Evolutionary conservation across 2,888 invertebrate genomes (phyloP), one percentile per base, ranked within the genome.

Genomic region (Phortica okadai): DNA sequence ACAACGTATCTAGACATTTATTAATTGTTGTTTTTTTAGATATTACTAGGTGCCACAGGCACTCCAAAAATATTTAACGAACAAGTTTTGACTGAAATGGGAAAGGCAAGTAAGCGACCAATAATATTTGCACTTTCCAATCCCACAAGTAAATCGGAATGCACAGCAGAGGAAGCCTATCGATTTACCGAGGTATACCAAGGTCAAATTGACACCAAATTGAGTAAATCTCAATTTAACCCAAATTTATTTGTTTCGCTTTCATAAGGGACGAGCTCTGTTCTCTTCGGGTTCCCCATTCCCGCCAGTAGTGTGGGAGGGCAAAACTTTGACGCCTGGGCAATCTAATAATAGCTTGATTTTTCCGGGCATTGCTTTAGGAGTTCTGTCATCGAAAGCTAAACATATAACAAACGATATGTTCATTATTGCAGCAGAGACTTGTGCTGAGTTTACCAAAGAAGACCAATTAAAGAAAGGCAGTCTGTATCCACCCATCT

Each of bases 91-190:
- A 69, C 77, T 0, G n/a, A 8, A 1, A 77, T 85, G 82, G 83
- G 75, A 0, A 54, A 76, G 11, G 73, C 70, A n/a, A 75, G 84
- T 16, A 77, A 85, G 5, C 72, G 74, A 0, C 88, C 88, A 0
- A 86, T 77, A 0, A 77, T 85, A 6, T 79, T 85, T 6, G 86
- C 85, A 1, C 80, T 86, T 16, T 85, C 85, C 6, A 88, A 88
- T 79, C 85, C 85, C 6, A 88, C 85, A 6, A 76, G 14, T 6
- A 84, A 87, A 41, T 67, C 85, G 0, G 85, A 85, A 45, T 85
- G 85, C 54, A 83, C 88, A 0, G 85, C 88, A 8, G 85, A 85
- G 14, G 83, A 85, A 79, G 86, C 87, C 0, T 87, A 82, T 59
- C 25, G 74, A 0, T 76, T 73, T 8, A 84, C 85, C 0, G 88